A percentile compares a stretch with the other conserved stretches of the same genome.
phyloP scores from a whole-genome alignment of 1,140 invertebrate species.

The Latrodectus geometricus region DNA sequence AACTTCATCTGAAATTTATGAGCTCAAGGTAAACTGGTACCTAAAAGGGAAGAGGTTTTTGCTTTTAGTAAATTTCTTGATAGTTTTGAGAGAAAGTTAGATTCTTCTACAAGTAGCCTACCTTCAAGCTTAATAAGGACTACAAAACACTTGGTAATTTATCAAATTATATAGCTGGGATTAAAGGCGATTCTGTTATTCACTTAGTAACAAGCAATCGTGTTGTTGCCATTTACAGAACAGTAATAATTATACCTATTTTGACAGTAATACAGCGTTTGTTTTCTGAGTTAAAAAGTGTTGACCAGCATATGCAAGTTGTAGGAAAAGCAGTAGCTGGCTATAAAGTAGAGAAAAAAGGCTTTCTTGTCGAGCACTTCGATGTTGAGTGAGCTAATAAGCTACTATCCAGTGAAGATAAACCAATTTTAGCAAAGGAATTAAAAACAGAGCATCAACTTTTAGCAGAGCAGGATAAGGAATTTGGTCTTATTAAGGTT shows the following conservation, averaged over 20 bases:
- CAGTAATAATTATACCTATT: constrained; percentile 4
- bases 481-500: constrained; percentile 49
- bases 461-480: constrained; percentile 51
- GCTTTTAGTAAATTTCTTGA: constrained; percentile 52
- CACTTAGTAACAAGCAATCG: constrained; percentile 45
- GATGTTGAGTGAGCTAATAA: constrained; percentile 47
- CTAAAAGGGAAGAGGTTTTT: constrained; percentile 50
- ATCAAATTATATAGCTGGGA: constrained; percentile 51
- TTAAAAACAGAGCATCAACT: constrained; percentile 52
- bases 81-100: constrained; percentile 27
- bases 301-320: constrained; percentile 53
- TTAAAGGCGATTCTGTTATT: constrained; percentile 45
- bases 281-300: constrained; percentile 38
- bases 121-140: constrained; percentile 47
- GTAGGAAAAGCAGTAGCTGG: constrained; percentile 47
- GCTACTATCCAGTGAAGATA: constrained; percentile 29
- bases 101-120: constrained; percentile 42
- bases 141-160: constrained; percentile 42
- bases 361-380: constrained; percentile 45
- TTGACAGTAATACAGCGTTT: constrained; percentile 14
- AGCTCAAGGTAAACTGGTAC: constrained; percentile 46
- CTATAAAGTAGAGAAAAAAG: constrained; percentile 46
- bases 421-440: constrained; percentile 42
- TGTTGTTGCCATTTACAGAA: constrained; percentile 49
- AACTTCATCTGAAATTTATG: constrained; percentile 50